phyloP scores from a whole-genome alignment of 2,113 vertebrate genomes.

The Antennarius striatus region DNA sequence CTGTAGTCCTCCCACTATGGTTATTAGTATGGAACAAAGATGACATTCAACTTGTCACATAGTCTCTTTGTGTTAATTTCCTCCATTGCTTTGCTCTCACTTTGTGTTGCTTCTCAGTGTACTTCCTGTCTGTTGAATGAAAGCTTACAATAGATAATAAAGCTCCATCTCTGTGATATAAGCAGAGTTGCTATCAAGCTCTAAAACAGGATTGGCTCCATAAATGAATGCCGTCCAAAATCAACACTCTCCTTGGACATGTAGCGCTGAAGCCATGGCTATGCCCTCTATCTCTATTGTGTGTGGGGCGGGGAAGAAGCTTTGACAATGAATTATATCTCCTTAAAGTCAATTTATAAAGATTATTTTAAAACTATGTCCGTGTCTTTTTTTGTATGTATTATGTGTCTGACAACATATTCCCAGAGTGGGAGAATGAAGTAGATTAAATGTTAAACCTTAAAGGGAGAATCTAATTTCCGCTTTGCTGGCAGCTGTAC shows the following conservation, averaged over 20 bases:
- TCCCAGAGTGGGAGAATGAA: slow-evolving; percentile 16
- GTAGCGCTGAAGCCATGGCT: slow-evolving; percentile 2
- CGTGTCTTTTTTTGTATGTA: not conserved
- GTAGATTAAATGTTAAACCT: slow-evolving; percentile 30
- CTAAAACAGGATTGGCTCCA: slow-evolving; percentile 32
- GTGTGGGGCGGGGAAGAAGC: not conserved
- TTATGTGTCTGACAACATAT: not conserved
- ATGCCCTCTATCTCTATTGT: not conserved
- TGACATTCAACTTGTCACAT: slow-evolving; percentile 56
- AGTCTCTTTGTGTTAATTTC: slow-evolving; percentile 26
- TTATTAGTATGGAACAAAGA: slow-evolving; percentile 60
- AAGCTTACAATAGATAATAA: not conserved
- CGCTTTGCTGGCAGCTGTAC: slow-evolving; percentile 13
- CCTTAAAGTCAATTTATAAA: not conserved
- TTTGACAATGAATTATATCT: not conserved
- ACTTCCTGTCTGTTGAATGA: slow-evolving; percentile 10
- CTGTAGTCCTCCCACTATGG: slow-evolving; percentile 29
- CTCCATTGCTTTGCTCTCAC: slow-evolving; percentile 3
- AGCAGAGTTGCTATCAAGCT: slow-evolving; percentile 8
- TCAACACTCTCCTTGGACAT: slow-evolving; percentile 26
- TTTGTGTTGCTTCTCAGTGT: slow-evolving; percentile 1
- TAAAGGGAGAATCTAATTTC: slow-evolving; percentile 31
- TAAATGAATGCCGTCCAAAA: slow-evolving; percentile 28
- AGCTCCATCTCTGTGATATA: slow-evolving; percentile 4
- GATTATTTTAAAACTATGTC: not conserved